Evolutionary conservation across 1,140 invertebrate genomes (phyloP), one percentile per base, ranked within the genome.

Genomic region (Heliothis virescens): DNA sequence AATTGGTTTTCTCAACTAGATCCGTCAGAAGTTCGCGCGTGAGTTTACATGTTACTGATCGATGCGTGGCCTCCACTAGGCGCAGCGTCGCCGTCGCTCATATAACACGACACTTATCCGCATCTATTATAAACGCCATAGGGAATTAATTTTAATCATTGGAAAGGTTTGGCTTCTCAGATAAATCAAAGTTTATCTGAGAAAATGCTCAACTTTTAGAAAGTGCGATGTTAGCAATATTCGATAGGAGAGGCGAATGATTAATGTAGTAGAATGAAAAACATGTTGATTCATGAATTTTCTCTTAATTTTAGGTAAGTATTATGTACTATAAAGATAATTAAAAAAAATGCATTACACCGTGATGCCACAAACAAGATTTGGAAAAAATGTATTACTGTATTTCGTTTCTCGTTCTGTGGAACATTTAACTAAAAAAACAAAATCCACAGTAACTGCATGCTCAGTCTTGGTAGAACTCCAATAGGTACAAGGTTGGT

Each of bases 61-160:
- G 63, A 67, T 67, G 63, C 63, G 16, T 48, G 41, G 41, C 41
- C 63, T 48, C 41, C 63, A 18, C 34, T 16, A 41, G 60, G 29
- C 16, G 34, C 62, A 65, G 63, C 41, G 41, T 47, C 59, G 29
- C 18, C 18, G 9, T 15, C 63, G 63, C 63, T 67, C 63, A 67
- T 41, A 65, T 65, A 65, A 67, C 63, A 18, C 41, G 63, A 48
- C 63, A 65, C 62, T 47, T 47, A 47, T 65, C 62, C 48, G 62
- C 62, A 67, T 67, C 41, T n/a, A 48, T 60, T 60, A 60, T 11
- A 11, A 60, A 60, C 9, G 34, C 57, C 57, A 29, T 18, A 18
- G 41, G 41, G 63, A 67, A 67, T 21, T 67, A 41, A 67, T 67
- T 67, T 65, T 47, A 65, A 65, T 65, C 11, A 21, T 50, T 48